Percentiles rank a stretch among this genome's conserved stretches.
phyloP scores from a whole-genome alignment of 1,140 invertebrate genomes.

The Nasonia giraulti region DNA sequence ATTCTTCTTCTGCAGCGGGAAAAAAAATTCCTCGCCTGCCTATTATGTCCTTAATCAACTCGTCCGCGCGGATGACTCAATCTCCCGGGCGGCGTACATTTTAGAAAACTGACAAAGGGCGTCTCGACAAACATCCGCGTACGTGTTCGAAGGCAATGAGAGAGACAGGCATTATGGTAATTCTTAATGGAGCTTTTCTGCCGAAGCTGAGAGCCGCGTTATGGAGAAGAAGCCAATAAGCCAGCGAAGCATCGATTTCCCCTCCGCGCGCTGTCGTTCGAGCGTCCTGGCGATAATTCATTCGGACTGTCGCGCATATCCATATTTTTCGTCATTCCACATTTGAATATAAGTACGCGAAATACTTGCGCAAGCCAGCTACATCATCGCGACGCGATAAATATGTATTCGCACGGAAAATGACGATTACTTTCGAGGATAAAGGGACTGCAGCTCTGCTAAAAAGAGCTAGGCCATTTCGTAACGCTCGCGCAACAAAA shows the following conservation, averaged over 20 bases:
- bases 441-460: constrained; percentile 8
- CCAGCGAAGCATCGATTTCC: constrained; percentile 41
- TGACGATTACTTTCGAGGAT: constrained; percentile 17
- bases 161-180: constrained; percentile 32
- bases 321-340: constrained; percentile 20
- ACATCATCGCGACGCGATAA: constrained; percentile 35
- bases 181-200: constrained; percentile 21
- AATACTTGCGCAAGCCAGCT: background rate
- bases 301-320: constrained; percentile 15
- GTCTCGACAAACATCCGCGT: background rate
- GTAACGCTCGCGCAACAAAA: constrained; percentile 19
- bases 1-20: too few relatives aligned
- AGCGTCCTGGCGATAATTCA: constrained; percentile 40
- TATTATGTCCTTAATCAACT: too few relatives aligned
- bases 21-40: too few relatives aligned
- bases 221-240: background rate
- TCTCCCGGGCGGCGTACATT: too few relatives aligned
- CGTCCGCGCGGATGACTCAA: too few relatives aligned
- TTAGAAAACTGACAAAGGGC: background rate
- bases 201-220: background rate
- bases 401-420: constrained; percentile 41
- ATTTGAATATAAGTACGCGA: constrained; percentile 42
- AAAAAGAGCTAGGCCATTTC: constrained; percentile 29
- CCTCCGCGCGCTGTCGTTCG: background rate
- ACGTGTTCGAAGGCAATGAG: background rate